These are phyloP conservation scores for Geothlypis trichas DNA, from an alignment of 2,113 vertebrate species.

Conservation along the genomic window DNA sequence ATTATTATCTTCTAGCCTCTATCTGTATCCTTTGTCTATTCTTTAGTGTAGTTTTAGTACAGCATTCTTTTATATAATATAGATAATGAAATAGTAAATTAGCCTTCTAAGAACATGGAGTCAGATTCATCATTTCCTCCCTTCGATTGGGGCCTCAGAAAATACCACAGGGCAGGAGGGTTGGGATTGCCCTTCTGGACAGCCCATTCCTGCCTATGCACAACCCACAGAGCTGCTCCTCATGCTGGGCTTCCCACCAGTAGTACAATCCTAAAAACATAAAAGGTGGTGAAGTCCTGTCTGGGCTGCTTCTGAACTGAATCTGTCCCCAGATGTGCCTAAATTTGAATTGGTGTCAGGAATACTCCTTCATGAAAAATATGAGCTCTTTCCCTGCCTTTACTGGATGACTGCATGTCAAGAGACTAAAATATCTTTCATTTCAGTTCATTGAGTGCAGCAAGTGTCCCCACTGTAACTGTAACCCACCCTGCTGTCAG, in stretches of 20 bases:
- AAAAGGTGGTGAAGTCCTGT: background rate
- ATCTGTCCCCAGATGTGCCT: background rate
- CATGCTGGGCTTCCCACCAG: background rate
- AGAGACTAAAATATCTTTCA: slow-evolving; percentile 7
- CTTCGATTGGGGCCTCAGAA: too few species aligned
- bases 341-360: background rate
- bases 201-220: background rate
- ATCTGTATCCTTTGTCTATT: too few species aligned
- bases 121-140: too few species aligned
- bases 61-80: too few species aligned
- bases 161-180: background rate
- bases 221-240: background rate
- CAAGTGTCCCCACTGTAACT: slow-evolving; percentile 2
- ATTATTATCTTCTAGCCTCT: too few species aligned
- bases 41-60: too few species aligned
- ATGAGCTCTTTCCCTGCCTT: background rate
- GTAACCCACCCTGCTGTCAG: slow-evolving; percentile 38
- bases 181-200: background rate
- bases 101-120: too few species aligned
- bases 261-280: background rate
- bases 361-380: background rate
- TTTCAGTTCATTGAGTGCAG: slow-evolving; percentile 30
- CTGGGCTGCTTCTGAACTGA: background rate
- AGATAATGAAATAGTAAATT: too few species aligned
- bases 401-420: background rate